Percentiles rank a stretch among this genome's conserved stretches.
These are phyloP conservation scores for Bagarius yarrelli DNA, from an alignment of 2,113 vertebrate genomes.

Conservation along the genomic window DNA sequence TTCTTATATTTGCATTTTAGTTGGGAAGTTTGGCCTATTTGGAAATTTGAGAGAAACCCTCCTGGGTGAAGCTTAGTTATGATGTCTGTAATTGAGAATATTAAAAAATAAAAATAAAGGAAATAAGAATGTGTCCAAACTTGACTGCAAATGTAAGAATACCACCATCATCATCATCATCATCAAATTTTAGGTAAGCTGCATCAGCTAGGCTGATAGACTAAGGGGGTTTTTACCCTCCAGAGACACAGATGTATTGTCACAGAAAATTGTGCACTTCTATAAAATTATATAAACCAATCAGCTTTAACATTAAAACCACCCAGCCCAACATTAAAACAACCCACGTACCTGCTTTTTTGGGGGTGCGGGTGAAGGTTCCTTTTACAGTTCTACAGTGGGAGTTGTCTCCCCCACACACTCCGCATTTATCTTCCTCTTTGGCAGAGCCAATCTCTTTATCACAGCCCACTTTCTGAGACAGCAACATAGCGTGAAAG, in stretches of 20 bases:
- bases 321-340: no score
- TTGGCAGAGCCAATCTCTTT: conserved; percentile 92
- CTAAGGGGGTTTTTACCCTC: neutral
- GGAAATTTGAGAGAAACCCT: neutral
- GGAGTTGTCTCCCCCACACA: conserved; percentile 93
- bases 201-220: neutral
- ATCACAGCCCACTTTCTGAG: conserved; percentile 94
- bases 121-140: neutral
- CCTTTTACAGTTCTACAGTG: conserved; percentile 95
- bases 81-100: no score
- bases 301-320: no score
- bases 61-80: neutral
- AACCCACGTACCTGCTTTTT: conserved; percentile 91
- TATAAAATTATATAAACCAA: neutral
- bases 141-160: neutral
- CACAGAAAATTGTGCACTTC: neutral
- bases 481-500: neutral
- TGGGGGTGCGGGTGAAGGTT: conserved; percentile 87
- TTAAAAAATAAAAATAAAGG: no score
- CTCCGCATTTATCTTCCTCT: conserved; percentile 91
- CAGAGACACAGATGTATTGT: neutral
- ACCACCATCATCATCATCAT: neutral
- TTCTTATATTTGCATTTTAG: no score
- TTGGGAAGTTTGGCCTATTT: neutral
- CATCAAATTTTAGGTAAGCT: neutral